phyloP scores from a whole-genome alignment of 2,888 invertebrate species.

The Athrips mouffetella region DNA sequence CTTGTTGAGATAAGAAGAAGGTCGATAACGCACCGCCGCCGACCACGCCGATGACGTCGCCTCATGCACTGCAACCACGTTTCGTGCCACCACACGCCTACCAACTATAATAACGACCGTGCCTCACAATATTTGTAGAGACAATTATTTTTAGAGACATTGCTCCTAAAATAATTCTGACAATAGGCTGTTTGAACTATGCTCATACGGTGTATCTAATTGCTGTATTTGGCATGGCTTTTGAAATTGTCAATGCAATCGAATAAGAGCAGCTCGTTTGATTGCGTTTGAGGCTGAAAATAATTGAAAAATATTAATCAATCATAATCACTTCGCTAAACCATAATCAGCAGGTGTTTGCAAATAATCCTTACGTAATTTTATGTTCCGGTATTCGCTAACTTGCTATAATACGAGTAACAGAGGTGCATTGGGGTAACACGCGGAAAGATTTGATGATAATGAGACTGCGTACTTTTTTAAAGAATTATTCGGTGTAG shows the following conservation, averaged over 20 bases:
- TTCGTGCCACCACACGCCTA: conserved; percentile 22
- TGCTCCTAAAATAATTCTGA: conserved; percentile 60
- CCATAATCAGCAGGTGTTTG: no score
- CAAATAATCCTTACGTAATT: no score
- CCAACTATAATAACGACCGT: conserved; percentile 31
- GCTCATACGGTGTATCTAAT: conserved; percentile 38
- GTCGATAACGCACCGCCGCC: conserved; percentile 53
- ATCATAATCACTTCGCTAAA: no score
- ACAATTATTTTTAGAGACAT: conserved; percentile 65
- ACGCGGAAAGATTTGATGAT: no score
- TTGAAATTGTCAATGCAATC: not conserved
- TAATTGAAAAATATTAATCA: no score
- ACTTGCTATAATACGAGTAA: no score
- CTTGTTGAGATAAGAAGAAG: conserved; percentile 68
- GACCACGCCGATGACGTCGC: conserved; percentile 32
- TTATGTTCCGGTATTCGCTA: no score
- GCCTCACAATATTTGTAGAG: conserved; percentile 52
- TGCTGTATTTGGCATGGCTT: conserved; percentile 25
- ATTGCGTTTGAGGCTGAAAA: no score
- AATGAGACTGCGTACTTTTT: no score
- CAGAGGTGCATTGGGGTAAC: no score
- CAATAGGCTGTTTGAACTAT: conserved; percentile 55
- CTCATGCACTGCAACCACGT: conserved; percentile 37
- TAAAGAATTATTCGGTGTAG: no score
- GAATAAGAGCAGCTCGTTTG: not conserved